Percentiles rank a stretch among this genome's conserved stretches.
phyloP scores from a whole-genome alignment of 2,888 invertebrate genomes.

The Orthosia gothica region DNA sequence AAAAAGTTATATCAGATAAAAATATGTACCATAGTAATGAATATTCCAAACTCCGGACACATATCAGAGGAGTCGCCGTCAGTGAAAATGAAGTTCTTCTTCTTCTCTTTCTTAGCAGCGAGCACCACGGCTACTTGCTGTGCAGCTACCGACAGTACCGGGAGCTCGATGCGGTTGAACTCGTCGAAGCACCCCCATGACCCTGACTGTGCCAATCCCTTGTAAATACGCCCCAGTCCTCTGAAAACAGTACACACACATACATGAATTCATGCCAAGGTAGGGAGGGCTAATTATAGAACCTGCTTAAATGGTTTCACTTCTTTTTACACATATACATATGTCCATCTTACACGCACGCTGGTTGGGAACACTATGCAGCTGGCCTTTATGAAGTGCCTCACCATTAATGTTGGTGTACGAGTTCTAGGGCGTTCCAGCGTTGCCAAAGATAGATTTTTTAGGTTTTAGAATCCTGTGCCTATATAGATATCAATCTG shows the following conservation, averaged over 20 bases:
- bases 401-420: too few species aligned
- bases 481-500: too few species aligned
- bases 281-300: too few species aligned
- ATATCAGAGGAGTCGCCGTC: conserved; percentile 98
- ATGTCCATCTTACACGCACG: too few species aligned
- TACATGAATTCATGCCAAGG: too few species aligned
- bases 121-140: conserved; percentile 99
- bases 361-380: too few species aligned
- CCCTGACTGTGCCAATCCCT: conserved; percentile 98
- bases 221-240: conserved; percentile 98
- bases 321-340: too few species aligned
- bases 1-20: not conserved
- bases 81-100: conserved; percentile 97
- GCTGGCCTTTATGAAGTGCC: too few species aligned
- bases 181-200: conserved; percentile 99
- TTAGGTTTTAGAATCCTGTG: not conserved
- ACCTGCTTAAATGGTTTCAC: too few species aligned
- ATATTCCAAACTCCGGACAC: conserved; percentile 99
- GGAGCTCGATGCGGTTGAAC: conserved; percentile 98
- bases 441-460: not conserved
- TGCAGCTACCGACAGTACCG: conserved; percentile 97
- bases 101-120: conserved; percentile 98
- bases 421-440: too few species aligned
- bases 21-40: conserved; percentile 97
- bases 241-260: conserved; percentile 81